Conservation (phyloP, 1,140 invertebrate genomes). For the Atta cephalotes region DNA sequence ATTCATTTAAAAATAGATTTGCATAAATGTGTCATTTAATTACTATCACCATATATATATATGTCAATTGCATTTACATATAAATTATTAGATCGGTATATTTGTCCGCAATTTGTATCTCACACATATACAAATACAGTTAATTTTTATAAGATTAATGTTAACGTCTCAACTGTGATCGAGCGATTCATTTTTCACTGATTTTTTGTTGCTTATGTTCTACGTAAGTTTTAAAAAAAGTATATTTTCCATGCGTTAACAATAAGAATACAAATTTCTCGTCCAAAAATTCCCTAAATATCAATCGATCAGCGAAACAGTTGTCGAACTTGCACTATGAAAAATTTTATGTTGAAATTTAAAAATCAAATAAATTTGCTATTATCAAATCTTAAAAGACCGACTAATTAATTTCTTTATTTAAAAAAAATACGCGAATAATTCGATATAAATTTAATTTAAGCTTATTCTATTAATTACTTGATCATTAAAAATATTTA, state of each 20-base stretch:
- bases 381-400: neutral
- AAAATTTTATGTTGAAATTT: neutral
- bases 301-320: neutral
- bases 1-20: neutral
- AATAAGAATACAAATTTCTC: neutral
- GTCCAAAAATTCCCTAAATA: neutral
- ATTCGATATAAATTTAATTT: constrained; percentile 2
- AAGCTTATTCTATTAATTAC: neutral
- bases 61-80: neutral
- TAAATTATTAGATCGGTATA: neutral
- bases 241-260: neutral
- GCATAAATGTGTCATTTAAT: constrained; percentile 22
- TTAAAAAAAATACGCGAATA: neutral
- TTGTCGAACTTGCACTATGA: neutral
- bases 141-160: neutral
- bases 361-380: constrained; percentile 13
- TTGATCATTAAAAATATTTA: neutral
- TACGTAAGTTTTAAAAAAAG: neutral
- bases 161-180: constrained; percentile 7
- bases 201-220: neutral
- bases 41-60: neutral
- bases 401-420: neutral
- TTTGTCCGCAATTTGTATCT: neutral
- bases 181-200: neutral
- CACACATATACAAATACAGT: neutral